These are phyloP conservation scores for Andrena camellia DNA, from an alignment of 2,888 invertebrate genomes.

Conservation along the genomic window DNA sequence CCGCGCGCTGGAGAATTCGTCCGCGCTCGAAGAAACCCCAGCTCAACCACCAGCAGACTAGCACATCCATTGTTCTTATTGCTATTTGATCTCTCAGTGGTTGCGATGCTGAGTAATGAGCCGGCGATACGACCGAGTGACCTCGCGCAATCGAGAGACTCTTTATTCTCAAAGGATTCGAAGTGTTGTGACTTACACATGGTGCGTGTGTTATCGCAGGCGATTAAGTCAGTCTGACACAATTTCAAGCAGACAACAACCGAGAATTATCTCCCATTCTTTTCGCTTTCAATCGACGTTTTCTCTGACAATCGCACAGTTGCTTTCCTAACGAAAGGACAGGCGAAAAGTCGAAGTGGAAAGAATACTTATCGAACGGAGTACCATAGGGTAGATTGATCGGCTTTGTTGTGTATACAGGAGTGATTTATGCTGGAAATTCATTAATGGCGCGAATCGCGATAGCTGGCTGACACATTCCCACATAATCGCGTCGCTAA, in stretches of 20 bases:
- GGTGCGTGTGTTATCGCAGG: constrained; percentile 4
- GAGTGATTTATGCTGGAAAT: constrained; percentile 52
- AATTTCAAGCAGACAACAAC: constrained; percentile 24
- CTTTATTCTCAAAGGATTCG: not conserved
- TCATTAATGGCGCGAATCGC: constrained; percentile 58
- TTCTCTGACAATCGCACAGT: not conserved
- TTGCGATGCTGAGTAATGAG: constrained; percentile 7
- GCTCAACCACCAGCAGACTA: not conserved
- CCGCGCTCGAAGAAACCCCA: not conserved
- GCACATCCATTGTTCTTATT: not conserved
- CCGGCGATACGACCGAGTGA: not conserved
- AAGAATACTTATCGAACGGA: constrained; percentile 5
- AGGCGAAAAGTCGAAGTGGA: not conserved
- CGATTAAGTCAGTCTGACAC: constrained; percentile 34
- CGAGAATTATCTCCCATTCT: constrained; percentile 26
- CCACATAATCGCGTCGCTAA: constrained; percentile 57
- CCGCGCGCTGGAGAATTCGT: not conserved
- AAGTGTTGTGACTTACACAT: not conserved
- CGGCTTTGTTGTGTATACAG: not conserved
- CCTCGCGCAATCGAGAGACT: not conserved
- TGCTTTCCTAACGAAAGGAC: not conserved
- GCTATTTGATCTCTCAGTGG: not conserved
- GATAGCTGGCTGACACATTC: constrained; percentile 68
- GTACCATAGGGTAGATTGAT: constrained; percentile 29
- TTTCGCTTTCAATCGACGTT: not conserved